Conservation (phyloP, 2,888 invertebrate genomes). For the Phyllotreta cruciferae region DNA sequence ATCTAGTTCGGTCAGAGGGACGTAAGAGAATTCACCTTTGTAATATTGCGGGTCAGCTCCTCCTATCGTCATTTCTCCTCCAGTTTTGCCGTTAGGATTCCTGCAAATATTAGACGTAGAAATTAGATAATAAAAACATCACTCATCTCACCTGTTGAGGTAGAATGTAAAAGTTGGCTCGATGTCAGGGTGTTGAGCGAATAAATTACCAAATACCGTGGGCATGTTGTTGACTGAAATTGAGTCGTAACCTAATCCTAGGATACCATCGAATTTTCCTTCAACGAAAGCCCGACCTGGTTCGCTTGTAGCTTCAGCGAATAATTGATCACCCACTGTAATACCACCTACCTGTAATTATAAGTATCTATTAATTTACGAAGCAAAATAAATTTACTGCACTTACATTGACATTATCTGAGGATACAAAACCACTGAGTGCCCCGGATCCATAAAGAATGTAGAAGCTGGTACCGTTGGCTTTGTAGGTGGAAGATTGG, state of each 20-base stretch:
- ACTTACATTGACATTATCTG: constrained; percentile 83
- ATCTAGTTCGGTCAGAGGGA: constrained; percentile 80
- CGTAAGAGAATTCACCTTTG: constrained; percentile 85
- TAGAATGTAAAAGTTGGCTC: constrained; percentile 89
- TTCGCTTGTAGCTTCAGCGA: constrained; percentile 91
- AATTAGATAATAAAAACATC: not conserved
- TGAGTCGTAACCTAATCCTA: constrained; percentile 84
- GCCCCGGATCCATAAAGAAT: constrained; percentile 97
- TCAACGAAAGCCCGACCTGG: constrained; percentile 92
- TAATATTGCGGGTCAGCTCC: constrained; percentile 92
- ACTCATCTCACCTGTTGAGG: constrained; percentile 69
- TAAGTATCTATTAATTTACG: not conserved
- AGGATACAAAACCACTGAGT: constrained; percentile 93
- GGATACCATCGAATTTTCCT: constrained; percentile 95
- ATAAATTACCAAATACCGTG: constrained; percentile 89
- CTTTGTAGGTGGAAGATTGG: constrained; percentile 82
- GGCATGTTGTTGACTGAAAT: constrained; percentile 86
- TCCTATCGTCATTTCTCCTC: constrained; percentile 90
- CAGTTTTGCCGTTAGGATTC: constrained; percentile 73
- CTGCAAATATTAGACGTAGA: constrained; percentile 59
- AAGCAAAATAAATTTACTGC: not conserved
- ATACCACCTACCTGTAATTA: constrained; percentile 74
- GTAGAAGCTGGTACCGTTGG: constrained; percentile 89
- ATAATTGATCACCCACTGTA: constrained; percentile 77
- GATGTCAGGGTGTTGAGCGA: constrained; percentile 72